Base-by-base conservation (phyloP, 2,888 invertebrate genomes). In the Philereme transversata region DNA sequence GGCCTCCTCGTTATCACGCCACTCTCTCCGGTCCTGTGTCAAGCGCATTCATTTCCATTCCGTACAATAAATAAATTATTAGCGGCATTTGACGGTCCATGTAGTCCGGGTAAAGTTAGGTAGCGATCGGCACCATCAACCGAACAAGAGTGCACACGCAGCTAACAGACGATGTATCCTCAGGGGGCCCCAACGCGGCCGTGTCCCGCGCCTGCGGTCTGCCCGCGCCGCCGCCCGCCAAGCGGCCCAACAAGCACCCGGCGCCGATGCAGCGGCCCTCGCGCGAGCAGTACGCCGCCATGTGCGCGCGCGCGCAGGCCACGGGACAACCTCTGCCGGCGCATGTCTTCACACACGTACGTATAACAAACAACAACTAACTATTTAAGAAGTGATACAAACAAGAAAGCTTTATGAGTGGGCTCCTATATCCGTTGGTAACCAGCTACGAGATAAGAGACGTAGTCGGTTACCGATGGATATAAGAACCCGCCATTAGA, bases 231-330 rank as follows among this genome's bases (percentile, higher is more conserved):
- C 96, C 97, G 71, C 95, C 96, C 50, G 93, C 96, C 71, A 98
- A 98, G 93, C 95, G 97, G 73, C 95, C 96, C 75, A 95, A 95
- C 88, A 96, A 95, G 92, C 96, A 96, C 90, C 95, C 95, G 56
- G 94, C 95, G 92, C 95, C 94, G 74, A 94, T 95, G 84, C 94
- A 94, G 90, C 94, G 95, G 79, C 94, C 94, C 68, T 94, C 94
- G 78, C 94, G 94, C 75, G 95, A 95, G 82, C 95, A 95, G 86
- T 95, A 95, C 91, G 95, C 95, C 71, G 94, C 95, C 72, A 94
- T 95, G 94, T 94, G 95, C 77, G 95, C 95, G 73, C 93, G 93
- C 79, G 93, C 94, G 67, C 93, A 93, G 82, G 94, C 94, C 80
- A 94, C 95, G 62, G 95, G 95, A 0, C 95, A 95, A 82, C 94